Percentiles rank a stretch among this genome's conserved stretches.
These are phyloP conservation scores for Dinomys branickii DNA, from an alignment of 2,113 vertebrate genomes.

Conservation along the genomic window DNA sequence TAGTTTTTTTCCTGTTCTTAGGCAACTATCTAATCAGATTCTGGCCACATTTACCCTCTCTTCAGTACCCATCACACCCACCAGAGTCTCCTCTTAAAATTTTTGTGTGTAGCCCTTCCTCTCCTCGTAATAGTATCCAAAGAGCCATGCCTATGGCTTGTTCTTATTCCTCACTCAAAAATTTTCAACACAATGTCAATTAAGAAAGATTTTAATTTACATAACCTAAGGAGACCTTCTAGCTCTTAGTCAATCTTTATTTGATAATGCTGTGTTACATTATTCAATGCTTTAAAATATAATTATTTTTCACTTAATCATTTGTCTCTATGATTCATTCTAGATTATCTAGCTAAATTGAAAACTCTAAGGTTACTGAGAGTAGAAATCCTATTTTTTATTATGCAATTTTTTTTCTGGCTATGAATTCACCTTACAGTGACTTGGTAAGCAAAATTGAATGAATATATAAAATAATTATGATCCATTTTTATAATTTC, in stretches of 20 bases:
- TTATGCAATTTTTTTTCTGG: neutral
- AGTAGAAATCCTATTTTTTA: neutral
- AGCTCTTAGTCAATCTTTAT: neutral
- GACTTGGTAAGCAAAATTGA: neutral
- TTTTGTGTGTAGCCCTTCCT: neutral
- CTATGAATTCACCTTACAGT: neutral
- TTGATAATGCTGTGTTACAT: neutral
- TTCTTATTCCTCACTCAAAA: neutral
- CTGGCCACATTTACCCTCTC: too few species aligned
- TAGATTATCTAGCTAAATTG: neutral
- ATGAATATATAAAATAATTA: neutral
- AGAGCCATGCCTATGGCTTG: rapidly evolving
- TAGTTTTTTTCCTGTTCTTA: neutral
- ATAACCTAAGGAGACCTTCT: neutral
- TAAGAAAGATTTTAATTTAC: neutral
- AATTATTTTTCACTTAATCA: neutral
- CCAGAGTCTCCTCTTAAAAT: neutral
- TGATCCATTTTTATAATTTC: neutral
- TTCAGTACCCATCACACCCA: neutral
- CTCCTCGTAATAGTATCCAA: neutral
- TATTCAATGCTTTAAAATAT: neutral
- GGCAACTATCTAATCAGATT: neutral
- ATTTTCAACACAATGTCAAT: neutral
- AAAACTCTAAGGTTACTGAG: neutral
- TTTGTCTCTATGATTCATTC: neutral